A percentile compares a stretch with the other conserved stretches of the same genome.
Conservation (phyloP, 2,113 vertebrate species). For the Dromiciops gliroides region DNA sequence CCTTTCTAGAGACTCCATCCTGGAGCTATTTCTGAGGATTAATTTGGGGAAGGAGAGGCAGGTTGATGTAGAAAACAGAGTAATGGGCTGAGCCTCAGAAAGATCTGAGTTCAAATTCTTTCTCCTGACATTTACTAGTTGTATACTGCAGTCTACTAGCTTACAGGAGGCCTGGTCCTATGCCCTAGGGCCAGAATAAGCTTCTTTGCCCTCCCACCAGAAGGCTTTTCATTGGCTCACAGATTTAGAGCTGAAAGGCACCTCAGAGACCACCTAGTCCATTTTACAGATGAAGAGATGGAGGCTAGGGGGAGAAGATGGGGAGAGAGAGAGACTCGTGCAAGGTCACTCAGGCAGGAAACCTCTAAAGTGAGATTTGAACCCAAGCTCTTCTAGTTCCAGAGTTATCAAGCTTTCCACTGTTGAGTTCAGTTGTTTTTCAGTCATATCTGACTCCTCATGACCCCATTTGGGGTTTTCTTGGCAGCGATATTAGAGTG, state of each 20-base stretch:
- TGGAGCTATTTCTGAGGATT: not conserved
- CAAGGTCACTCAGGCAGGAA: not conserved
- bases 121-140: not conserved
- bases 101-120: not conserved
- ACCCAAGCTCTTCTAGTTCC: not conserved
- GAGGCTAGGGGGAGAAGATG: no score
- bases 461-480: no score
- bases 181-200: not conserved
- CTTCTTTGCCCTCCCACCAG: not conserved
- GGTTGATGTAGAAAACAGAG: not conserved
- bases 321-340: not conserved
- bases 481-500: no score
- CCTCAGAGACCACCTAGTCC: not conserved
- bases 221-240: not conserved
- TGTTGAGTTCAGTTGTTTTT: no score
- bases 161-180: not conserved
- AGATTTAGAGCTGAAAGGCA: not conserved
- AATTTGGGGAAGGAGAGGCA: conserved; percentile 23
- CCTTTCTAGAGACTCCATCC: fast-evolving
- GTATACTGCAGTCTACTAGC: not conserved
- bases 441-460: no score
- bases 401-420: no score
- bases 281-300: no score
- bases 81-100: not conserved
- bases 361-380: not conserved